Conservation (phyloP, 2,113 vertebrate genomes). For the Protobothrops mucrosquamatus region DNA sequence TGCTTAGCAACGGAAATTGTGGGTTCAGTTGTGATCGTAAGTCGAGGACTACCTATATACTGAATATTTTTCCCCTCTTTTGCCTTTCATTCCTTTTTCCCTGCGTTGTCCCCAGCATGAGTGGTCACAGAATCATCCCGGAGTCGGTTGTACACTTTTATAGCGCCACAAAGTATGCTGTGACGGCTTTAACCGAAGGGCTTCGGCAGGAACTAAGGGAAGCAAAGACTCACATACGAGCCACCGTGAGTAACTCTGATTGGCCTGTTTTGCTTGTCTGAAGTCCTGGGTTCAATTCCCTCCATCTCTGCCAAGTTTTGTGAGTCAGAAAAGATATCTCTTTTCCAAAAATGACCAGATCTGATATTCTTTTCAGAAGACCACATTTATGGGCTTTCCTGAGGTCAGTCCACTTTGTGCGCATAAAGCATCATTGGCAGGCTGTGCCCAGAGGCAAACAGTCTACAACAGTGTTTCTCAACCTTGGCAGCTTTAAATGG, state of each 20-base stretch:
- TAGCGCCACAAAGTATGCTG: slow-evolving; percentile 91
- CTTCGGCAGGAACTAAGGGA: slow-evolving; percentile 89
- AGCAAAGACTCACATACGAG: slow-evolving; percentile 89
- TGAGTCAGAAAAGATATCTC: not conserved
- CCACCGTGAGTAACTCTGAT: slow-evolving; percentile 77
- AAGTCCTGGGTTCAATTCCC: not conserved
- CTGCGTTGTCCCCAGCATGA: slow-evolving; percentile 77
- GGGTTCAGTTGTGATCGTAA: not conserved
- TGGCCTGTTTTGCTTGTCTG: not conserved
- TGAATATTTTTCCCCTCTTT: slow-evolving; percentile 19
- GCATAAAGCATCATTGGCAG: not conserved
- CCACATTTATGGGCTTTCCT: not conserved
- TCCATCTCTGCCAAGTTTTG: not conserved
- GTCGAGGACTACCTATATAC: not conserved
- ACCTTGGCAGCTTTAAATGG: not conserved
- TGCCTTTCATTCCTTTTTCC: not conserved
- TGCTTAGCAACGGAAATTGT: not conserved
- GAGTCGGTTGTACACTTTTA: slow-evolving; percentile 86
- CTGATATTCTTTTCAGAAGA: not conserved
- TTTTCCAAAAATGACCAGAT: not conserved
- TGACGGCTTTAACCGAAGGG: slow-evolving; percentile 91
- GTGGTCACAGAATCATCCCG: slow-evolving; percentile 80
- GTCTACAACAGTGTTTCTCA: not conserved
- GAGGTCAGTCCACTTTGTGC: not conserved
- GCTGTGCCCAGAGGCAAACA: not conserved